A percentile compares a stretch with the other conserved stretches of the same genome.
Conservation (phyloP, 2,888 invertebrate genomes). For the Conistra vaccinii region DNA sequence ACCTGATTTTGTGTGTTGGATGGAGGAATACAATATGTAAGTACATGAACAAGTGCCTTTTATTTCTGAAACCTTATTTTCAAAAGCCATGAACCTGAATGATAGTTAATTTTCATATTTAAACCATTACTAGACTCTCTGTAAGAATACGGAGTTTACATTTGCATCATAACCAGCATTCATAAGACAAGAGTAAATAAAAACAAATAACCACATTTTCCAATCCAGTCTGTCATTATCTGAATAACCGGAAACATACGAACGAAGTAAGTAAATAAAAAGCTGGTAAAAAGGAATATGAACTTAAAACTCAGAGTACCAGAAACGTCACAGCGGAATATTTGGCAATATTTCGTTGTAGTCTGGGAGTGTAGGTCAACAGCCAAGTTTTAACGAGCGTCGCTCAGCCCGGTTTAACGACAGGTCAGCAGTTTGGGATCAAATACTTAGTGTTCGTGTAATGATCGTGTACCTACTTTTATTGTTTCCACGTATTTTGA, state of each 20-base stretch:
- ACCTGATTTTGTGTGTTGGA: too few species aligned
- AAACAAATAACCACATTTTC: neutral
- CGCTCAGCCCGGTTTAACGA: conserved; percentile 40
- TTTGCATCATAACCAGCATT: neutral
- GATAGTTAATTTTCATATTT: too few species aligned
- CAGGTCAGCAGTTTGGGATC: conserved; percentile 54
- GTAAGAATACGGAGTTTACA: too few species aligned
- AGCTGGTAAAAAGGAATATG: neutral
- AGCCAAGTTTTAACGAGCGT: conserved; percentile 54
- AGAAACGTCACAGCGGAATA: conserved; percentile 3
- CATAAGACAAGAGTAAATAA: neutral
- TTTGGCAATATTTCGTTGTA: conserved; percentile 26
- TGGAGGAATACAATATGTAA: too few species aligned
- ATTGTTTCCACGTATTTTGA: conserved; percentile 30
- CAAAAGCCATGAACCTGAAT: too few species aligned
- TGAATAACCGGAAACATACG: neutral
- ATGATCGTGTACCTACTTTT: conserved; percentile 36
- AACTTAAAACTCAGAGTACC: neutral
- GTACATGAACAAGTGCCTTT: too few species aligned
- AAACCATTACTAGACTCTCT: too few species aligned
- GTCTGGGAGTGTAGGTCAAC: conserved; percentile 36
- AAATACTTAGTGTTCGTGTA: conserved; percentile 40
- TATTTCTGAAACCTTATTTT: too few species aligned
- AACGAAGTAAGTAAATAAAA: neutral
- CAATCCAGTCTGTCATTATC: neutral